Evolutionary conservation across 2,113 vertebrate genomes (phyloP), one percentile per base, ranked within the genome.

Genomic region (Lonchura striata): DNA sequence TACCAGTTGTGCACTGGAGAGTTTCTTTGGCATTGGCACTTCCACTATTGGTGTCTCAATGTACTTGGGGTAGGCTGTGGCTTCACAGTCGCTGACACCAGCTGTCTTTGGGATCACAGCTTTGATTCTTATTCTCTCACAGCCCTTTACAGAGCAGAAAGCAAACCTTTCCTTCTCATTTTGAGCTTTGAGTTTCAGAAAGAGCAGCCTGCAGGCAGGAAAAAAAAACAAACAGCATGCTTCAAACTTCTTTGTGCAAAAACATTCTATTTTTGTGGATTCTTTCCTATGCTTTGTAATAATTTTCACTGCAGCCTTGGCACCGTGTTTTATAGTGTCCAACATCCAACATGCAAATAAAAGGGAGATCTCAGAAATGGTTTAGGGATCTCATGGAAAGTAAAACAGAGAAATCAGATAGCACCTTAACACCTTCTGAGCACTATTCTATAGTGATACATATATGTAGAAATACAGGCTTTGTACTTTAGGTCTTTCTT

Each of bases 91-190:
- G 0, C 99, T 99, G 93, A 98, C 18, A 0, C 97, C 98, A 8
- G 99, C 98, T 1, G 97, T 96, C 92, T 94, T 98, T 3, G 99
- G 99, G 69, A 99, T 96, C 56, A 97, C 60, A 8, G 99, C 99
- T 88, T 98, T 99, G 82, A 99, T 98, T 96, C 98, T 98, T 24
- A 99, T 98, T 57, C 99, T 91, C 95, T 99, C 99, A 10, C 99
- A 99, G 68, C 99, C 99, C 85, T 98, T 98, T 52, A 98, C 87
- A 1, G 99, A 99, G 97, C 99, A 99, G 98, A 99, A 99, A 75
- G 99, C 98, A 47, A 99, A 99, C 39, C 95, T 97, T 46, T 99
- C 99, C 84, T 98, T 98, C 71, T 98, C 97, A 3, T 99, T 98
- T 78, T 99, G 98, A 10, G 99, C 99, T 85, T 98, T 98, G 27